Percentiles rank a stretch among this genome's conserved stretches.
Conservation (phyloP, 2,797 vertebrate genomes). For the Poecile montanus region DNA sequence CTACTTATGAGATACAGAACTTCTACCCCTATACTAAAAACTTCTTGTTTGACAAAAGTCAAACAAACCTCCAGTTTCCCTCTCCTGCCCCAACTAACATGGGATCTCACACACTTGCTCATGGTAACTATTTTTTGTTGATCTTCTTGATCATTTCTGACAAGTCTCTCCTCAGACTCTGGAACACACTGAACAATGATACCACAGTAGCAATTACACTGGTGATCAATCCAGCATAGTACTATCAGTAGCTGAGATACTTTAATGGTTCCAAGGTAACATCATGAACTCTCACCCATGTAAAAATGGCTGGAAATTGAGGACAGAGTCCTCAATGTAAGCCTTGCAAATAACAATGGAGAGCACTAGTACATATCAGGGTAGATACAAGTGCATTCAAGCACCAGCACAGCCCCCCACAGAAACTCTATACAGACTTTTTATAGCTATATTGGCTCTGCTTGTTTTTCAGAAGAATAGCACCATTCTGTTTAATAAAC, state of each 20-base stretch:
- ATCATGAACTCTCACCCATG: rapidly evolving
- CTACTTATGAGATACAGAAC: not conserved
- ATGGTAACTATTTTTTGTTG: not conserved
- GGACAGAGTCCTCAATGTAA: not conserved
- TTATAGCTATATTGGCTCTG: not conserved
- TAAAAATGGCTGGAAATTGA: not conserved
- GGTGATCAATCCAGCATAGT: not conserved
- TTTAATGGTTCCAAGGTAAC: not conserved
- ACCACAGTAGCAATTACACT: not conserved
- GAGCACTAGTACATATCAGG: not conserved
- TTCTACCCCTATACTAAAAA: not conserved
- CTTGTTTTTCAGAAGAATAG: not conserved
- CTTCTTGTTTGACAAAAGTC: not conserved
- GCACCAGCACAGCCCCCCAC: not conserved
- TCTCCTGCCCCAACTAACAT: not conserved
- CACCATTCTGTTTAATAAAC: not conserved
- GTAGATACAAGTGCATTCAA: not conserved
- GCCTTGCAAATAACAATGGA: not conserved
- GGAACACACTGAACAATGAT: not conserved
- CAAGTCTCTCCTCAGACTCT: not conserved
- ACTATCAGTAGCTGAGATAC: not conserved
- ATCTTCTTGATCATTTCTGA: not conserved
- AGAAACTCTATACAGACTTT: not conserved
- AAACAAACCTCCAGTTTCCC: not conserved
- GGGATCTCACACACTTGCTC: not conserved